Base-by-base conservation (phyloP, 2,113 vertebrate genomes). In the Numida meleagris region DNA sequence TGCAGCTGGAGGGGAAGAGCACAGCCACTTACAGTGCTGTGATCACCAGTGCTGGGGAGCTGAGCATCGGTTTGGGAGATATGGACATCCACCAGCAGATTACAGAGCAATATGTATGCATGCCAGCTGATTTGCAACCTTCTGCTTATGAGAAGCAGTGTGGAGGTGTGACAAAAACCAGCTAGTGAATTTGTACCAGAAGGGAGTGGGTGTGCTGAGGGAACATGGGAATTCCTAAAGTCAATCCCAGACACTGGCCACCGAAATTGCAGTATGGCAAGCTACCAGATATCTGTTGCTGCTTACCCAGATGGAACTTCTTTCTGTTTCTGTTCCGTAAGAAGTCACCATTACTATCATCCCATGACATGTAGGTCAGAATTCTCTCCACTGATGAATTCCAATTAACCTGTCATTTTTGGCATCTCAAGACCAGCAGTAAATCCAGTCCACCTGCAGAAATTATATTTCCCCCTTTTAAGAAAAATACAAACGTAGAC, bases 1-100 rank as follows among this genome's bases (percentile, higher is more conserved):
- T 94, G 33, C 96, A 76, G 34, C 91, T 98, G 94, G 90, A 97
- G 82, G 83, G 72, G 48, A 76, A 34, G 76, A 97, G 63, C 83
- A 97, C 97, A 66, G 97, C 97, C 65, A 97, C 97, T 8, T 98
- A 98, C 93, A 98, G 97, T 50, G 97, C 96, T 2, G 94, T 98
- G 29, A 51, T 98, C 88, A 95, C 92, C 25, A 72, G 97, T 68
- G 80, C 97, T 12, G 99, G 99, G 75, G 99, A 99, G 76, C 93
- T 99, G 89, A 98, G 96, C 88, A n/a, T 99, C 0, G 98, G 98
- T 74, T 59, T 99, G 95, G 99, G 98, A 55, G 99, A 99, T 92
- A 99, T 99, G 98, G 98, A 98, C 78, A 97, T 99, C 94, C 99
- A 99, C 88, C 97, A 98, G 23, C 97, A 98, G 92, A 98, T 99